Conservation (phyloP, 2,797 vertebrate genomes). For the Lepilemur ruficaudatus region DNA sequence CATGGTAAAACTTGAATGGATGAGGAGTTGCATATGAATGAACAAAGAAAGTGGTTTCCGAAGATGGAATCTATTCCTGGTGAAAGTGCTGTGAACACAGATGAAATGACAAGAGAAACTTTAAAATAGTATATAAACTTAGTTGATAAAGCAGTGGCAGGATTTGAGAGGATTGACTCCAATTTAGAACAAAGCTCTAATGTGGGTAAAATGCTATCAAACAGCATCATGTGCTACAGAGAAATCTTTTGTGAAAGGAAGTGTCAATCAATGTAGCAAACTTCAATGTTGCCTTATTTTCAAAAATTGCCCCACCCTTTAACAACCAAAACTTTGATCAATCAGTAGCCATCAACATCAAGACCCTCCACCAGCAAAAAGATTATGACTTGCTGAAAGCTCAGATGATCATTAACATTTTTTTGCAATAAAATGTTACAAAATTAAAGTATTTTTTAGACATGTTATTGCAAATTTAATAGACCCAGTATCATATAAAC, state of each 20-base stretch:
- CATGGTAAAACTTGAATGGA: not conserved
- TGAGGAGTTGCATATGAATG: not conserved
- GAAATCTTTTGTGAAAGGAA: not conserved
- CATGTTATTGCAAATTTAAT: not conserved
- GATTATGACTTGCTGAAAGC: not conserved
- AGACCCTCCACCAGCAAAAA: not conserved
- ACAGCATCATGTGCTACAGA: not conserved
- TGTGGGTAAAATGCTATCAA: not conserved
- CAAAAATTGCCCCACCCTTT: not conserved
- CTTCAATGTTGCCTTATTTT: not conserved
- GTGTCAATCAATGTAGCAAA: not conserved
- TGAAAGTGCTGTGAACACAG: not conserved
- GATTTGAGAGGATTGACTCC: not conserved
- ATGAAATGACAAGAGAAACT: not conserved
- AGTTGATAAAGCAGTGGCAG: not conserved
- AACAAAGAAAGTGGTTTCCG: not conserved
- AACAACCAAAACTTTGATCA: not conserved
- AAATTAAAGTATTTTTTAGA: not conserved
- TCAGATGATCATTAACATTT: not conserved
- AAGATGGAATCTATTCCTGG: not conserved
- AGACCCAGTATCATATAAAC: not conserved
- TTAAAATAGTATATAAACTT: not conserved
- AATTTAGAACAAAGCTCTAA: not conserved
- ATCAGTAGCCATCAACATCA: not conserved
- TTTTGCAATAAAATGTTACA: not conserved